Base-by-base conservation (phyloP, 2,113 vertebrate genomes). In the Talpa occidentalis region DNA sequence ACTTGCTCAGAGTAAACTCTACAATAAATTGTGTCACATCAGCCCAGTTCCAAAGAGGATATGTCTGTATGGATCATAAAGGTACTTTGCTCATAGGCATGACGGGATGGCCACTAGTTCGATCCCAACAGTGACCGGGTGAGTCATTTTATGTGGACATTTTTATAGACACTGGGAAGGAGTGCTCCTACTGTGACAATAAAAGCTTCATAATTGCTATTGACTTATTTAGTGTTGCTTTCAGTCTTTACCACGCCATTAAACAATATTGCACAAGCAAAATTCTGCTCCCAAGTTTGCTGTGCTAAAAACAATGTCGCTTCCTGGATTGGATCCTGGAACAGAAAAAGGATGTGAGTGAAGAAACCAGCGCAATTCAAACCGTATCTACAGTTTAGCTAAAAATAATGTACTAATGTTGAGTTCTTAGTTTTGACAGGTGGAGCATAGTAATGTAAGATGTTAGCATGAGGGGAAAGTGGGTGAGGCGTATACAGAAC, bases 41-140 rank as follows among this genome's bases (percentile, higher is more conserved):
- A 49, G 88, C 52, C 62, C 40, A 22, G 8, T 56, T 56, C n/a
- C 35, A 64, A 80, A 90, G 70, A 22, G 14, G 0, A 5, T 0
- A 2, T 4, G 2, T 59, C n/a, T 35, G 6, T 1, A 4, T 0
- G 24, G 8, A 28, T 6, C 1, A 2, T 6, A 6, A 11, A 9
- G 35, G 12, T 9, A 24, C n/a, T 21, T 37, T 64, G 59, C 28
- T 21, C 11, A 2, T 44, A 10, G 56, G 32, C 40, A 54, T 4
- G 19, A 10, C 87, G 37, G 22, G n/a, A 21, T 19, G 74, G 5
- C 56, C n/a, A 4, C 7, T 10, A 24, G 40, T 30, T 70, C 76
- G 19, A 35, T 17, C 8, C 69, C 80, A 76, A 32, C 64, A 26
- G 3, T 32, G 60, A 26, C 77, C 73, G 56, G 17, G 82, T 67